Evolutionary conservation across 2,113 vertebrate genomes (phyloP), one percentile per base, ranked within the genome.

Genomic region (Myrmecophaga tridactyla): DNA sequence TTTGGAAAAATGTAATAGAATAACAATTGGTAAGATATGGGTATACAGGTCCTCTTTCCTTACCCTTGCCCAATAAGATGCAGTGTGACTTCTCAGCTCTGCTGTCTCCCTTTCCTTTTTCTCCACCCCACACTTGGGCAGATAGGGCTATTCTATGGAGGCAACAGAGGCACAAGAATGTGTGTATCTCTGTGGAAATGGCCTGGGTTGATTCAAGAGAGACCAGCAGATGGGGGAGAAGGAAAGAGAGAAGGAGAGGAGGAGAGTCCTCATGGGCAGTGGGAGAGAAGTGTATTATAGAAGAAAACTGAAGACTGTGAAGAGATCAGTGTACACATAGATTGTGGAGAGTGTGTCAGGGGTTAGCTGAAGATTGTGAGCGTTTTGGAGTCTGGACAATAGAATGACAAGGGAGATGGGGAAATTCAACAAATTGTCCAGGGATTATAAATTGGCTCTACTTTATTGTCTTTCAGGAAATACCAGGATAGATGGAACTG

Each of bases 271-370:
- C 15, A 0, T 2, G 34, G 34, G 13, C 31, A 58, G 36, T 4
- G 7, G 18, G 11, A 36, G 7, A 0, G 39, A 70, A 39, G 18
- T 6, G 20, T 12, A 65, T 7, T 11, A 21, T 6, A 4, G 15
- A 70, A 6, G 13, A 63, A 78, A 36, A 12, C 7, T 65, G 27
- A 17, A 62, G 6, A 4, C 27, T n/a, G 31, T 75, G 46, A 11
- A 51, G 17, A 51, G 20, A 77, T n/a, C 31, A 10, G 53, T 18
- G 46, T n/a, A 51, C 18, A 14, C 9, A 48, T 18, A 43, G 14
- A 31, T 4, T 34, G 1, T 6, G 1, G 65, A 51, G 46, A 21
- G 10, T 14, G 12, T 4, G 4, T 25, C 13, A 12, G 18, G 8
- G n/a, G 6, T 41, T 34, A n/a, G 20, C 23, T 29, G 11, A 9